A percentile compares a stretch with the other conserved stretches of the same genome.
Evolutionary conservation across 2,888 invertebrate species (phyloP).

Genomic region (Lissonota sp.): DNA sequence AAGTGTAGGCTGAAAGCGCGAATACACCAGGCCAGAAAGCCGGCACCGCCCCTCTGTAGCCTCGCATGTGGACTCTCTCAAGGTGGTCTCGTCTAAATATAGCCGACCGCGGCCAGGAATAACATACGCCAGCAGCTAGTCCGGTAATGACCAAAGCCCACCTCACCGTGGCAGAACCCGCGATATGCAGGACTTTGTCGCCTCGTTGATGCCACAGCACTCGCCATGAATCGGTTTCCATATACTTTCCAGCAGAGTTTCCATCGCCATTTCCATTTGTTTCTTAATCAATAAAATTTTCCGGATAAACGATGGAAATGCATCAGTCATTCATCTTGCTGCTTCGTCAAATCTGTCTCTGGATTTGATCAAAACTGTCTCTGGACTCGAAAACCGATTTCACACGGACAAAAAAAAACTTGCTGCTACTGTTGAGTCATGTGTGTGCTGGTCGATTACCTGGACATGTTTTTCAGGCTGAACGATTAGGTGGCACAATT

Average conservation of each 20-base stretch:
- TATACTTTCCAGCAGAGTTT: constrained; percentile 24
- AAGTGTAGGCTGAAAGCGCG: constrained; percentile 39
- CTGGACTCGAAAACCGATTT: too few species aligned
- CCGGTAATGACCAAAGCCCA: constrained; percentile 80
- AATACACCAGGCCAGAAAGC: constrained; percentile 40
- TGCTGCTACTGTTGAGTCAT: too few species aligned
- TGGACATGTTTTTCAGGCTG: too few species aligned
- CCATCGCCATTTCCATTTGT: too few species aligned
- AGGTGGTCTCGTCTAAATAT: constrained; percentile 83
- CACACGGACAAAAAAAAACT: too few species aligned
- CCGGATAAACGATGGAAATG: too few species aligned
- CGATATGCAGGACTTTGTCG: constrained; percentile 23
- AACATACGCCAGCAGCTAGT: constrained; percentile 75
- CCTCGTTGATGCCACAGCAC: constrained; percentile 37
- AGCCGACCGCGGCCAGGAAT: constrained; percentile 81
- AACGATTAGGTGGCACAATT: too few species aligned
- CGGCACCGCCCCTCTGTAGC: constrained; percentile 60
- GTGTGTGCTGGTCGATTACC: too few species aligned
- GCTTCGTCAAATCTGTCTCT: too few species aligned
- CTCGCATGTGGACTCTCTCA: constrained; percentile 76
- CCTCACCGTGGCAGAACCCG: constrained; percentile 60
- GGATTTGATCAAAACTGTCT: too few species aligned
- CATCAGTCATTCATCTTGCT: too few species aligned
- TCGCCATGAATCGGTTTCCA: constrained; percentile 69
- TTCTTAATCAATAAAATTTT: too few species aligned